These are phyloP conservation scores for Raja brachyura DNA, from an alignment of 2,113 vertebrate species.

Conservation along the genomic window DNA sequence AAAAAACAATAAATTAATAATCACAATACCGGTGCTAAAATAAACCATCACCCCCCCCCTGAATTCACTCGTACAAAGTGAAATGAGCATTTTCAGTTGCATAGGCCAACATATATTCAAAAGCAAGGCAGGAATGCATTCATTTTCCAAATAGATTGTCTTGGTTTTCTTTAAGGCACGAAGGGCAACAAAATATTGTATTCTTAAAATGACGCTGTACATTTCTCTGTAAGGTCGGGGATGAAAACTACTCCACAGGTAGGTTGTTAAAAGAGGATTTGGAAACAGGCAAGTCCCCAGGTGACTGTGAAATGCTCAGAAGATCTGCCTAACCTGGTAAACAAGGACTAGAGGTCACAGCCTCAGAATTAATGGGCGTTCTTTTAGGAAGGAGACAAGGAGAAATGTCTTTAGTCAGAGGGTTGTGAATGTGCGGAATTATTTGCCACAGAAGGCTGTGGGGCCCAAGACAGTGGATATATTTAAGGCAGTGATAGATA, in stretches of 20 bases:
- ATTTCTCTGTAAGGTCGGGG: background rate
- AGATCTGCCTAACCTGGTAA: slow-evolving; percentile 10
- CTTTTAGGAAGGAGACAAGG: no score
- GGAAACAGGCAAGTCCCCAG: slow-evolving; percentile 6
- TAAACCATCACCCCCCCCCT: background rate
- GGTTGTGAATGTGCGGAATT: no score
- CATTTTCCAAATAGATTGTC: background rate
- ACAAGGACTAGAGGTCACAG: background rate
- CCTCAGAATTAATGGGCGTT: no score
- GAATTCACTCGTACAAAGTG: background rate
- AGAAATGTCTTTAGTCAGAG: no score
- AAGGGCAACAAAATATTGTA: background rate
- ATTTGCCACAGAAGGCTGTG: no score
- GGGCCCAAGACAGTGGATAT: no score
- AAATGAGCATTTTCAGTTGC: background rate
- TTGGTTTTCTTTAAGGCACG: background rate
- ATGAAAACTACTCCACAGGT: no score
- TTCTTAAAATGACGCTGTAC: background rate
- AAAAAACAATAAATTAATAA: no score
- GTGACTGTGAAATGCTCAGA: slow-evolving; percentile 18
- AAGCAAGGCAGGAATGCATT: background rate
- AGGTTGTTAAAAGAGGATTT: slow-evolving; percentile 7
- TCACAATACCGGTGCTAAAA: background rate
- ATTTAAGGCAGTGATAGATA: no score
- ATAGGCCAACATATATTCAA: background rate